Evolutionary conservation across 1,140 invertebrate genomes (phyloP).

Genomic region (Thaumetopoea pityocampa): DNA sequence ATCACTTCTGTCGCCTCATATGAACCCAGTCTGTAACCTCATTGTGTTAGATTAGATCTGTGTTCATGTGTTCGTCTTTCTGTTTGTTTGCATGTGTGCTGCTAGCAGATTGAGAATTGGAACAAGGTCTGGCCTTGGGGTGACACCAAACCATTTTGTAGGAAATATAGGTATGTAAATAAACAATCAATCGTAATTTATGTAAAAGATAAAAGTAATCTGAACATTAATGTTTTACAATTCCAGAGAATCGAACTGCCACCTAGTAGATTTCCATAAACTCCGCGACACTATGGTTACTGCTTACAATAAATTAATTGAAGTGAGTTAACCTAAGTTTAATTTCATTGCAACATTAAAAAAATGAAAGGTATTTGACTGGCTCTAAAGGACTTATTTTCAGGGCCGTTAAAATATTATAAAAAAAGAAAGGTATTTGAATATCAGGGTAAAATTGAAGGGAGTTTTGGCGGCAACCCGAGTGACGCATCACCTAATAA

Average conservation of each 20-base stretch:
- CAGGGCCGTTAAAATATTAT: too few relatives aligned
- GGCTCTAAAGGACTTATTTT: too few relatives aligned
- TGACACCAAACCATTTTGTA: conserved; percentile 46
- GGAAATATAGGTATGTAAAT: conserved; percentile 68
- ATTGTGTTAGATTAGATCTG: too few relatives aligned
- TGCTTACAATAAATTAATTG: conserved; percentile 42
- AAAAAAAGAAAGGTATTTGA: too few relatives aligned
- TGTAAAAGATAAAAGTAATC: too few relatives aligned
- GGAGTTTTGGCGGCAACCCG: too few relatives aligned
- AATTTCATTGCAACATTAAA: too few relatives aligned
- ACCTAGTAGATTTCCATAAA: conserved; percentile 46
- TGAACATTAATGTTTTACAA: conserved; percentile 9
- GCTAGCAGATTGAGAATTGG: conserved; percentile 74
- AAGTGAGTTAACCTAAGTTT: conserved; percentile 57
- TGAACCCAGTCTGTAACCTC: too few relatives aligned
- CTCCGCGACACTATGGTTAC: conserved; percentile 27
- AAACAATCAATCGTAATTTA: neutral
- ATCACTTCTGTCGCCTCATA: too few relatives aligned
- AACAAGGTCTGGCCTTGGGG: conserved; percentile 75
- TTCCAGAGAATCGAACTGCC: conserved; percentile 64
- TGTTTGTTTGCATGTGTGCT: conserved; percentile 48
- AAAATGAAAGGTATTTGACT: too few relatives aligned
- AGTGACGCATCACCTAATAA: too few relatives aligned
- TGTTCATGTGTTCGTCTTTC: conserved; percentile 24
- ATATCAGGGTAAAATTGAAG: too few relatives aligned